Evolutionary conservation across 2,888 invertebrate species (phyloP).

Genomic region (Ectemnius continuus): DNA sequence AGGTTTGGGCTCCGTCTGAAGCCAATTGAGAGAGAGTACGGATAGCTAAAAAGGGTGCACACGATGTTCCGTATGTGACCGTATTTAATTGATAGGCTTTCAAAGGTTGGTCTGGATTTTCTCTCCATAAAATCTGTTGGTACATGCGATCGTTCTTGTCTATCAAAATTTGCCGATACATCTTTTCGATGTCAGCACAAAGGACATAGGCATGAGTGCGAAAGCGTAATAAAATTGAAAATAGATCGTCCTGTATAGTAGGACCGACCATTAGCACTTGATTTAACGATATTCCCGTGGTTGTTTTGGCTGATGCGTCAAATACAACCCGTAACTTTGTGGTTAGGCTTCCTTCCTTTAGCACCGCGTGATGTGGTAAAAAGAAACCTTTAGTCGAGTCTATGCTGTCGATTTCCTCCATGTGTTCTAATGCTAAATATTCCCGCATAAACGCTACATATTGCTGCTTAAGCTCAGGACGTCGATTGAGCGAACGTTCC

Average conservation of each 20-base stretch:
- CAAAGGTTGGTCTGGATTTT: too few relatives aligned
- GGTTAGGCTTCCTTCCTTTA: slow-evolving; percentile 16
- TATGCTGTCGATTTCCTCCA: not conserved
- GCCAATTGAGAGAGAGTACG: too few relatives aligned
- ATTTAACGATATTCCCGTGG: not conserved
- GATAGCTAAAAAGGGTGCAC: too few relatives aligned
- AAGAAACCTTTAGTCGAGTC: not conserved
- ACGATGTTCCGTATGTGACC: too few relatives aligned
- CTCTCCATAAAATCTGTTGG: too few relatives aligned
- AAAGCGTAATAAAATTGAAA: slow-evolving; percentile 4
- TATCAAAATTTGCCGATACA: slow-evolving; percentile 13
- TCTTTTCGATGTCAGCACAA: slow-evolving; percentile 22
- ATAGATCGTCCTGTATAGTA: slow-evolving; percentile 14
- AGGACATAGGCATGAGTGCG: slow-evolving; percentile 1
- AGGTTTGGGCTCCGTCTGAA: too few relatives aligned
- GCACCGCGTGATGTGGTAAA: slow-evolving; percentile 29
- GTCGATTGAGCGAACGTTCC: not conserved
- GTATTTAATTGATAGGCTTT: too few relatives aligned
- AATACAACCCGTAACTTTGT: slow-evolving; percentile 26
- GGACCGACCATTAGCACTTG: slow-evolving; percentile 14
- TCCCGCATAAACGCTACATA: slow-evolving; percentile 17
- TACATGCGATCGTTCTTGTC: too few relatives aligned
- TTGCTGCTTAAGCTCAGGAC: not conserved
- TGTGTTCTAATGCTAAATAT: slow-evolving; percentile 15
- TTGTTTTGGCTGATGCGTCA: slow-evolving; percentile 15